A percentile compares a stretch with the other conserved stretches of the same genome.
Evolutionary conservation across 2,888 invertebrate genomes (phyloP).

Genomic region (Athalia cordata): DNA sequence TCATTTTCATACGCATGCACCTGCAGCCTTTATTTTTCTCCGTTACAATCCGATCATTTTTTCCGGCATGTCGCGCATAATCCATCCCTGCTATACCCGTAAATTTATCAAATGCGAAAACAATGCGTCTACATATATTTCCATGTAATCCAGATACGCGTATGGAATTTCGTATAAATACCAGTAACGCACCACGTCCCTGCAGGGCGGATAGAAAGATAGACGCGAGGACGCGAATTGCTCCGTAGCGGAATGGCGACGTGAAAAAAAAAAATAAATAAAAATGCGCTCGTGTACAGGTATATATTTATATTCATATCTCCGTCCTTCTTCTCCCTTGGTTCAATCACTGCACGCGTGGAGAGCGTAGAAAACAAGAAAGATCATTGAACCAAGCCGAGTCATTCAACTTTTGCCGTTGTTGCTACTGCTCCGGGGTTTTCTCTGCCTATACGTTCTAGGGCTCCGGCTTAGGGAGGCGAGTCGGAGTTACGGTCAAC

Average conservation of each 20-base stretch:
- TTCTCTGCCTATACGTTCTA: too few relatives aligned
- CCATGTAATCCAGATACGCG: not conserved
- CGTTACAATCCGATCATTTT: too few relatives aligned
- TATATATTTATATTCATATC: not conserved
- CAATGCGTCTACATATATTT: not conserved
- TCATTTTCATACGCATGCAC: not conserved
- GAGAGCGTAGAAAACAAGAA: constrained; percentile 22
- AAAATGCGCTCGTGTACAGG: not conserved
- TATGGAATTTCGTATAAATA: not conserved
- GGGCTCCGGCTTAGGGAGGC: too few relatives aligned
- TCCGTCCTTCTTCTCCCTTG: not conserved
- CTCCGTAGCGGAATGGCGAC: not conserved
- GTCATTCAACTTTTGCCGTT: constrained; percentile 12
- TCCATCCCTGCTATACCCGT: too few relatives aligned
- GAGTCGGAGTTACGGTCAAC: too few relatives aligned
- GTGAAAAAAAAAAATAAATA: not conserved
- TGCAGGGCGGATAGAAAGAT: not conserved
- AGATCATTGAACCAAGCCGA: constrained; percentile 36
- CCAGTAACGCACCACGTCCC: not conserved
- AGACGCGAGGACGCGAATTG: not conserved
- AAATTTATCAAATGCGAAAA: too few relatives aligned
- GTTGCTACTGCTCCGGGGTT: too few relatives aligned
- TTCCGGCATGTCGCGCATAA: too few relatives aligned
- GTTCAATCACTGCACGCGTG: constrained; percentile 6
- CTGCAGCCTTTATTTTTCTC: not conserved